A percentile compares a stretch with the other conserved stretches of the same genome.
Conservation (phyloP, 2,113 vertebrate genomes). For the Chionodraco myersi region DNA sequence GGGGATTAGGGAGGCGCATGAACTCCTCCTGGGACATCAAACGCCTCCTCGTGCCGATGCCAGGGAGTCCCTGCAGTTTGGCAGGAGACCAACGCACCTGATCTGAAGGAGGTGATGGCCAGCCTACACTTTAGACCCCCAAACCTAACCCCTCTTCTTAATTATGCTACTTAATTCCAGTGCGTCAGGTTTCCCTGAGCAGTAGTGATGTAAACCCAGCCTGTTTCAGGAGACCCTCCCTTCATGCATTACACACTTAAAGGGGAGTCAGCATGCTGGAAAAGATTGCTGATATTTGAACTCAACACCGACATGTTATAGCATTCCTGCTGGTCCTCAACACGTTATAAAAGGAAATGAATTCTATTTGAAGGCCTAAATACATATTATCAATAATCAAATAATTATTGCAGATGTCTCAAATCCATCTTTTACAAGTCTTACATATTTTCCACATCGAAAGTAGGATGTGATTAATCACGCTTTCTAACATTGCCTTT, state of each 20-base stretch:
- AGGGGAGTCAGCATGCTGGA: no score
- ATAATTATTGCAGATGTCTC: no score
- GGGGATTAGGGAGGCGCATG: conserved; percentile 56
- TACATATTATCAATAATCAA: no score
- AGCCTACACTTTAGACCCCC: conserved; percentile 30
- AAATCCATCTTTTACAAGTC: no score
- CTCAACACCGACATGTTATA: no score
- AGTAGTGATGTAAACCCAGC: conserved; percentile 3
- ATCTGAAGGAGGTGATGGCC: conserved; percentile 43
- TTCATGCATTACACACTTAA: background rate
- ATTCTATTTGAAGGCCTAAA: no score
- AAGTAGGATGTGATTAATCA: no score
- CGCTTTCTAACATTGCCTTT: no score
- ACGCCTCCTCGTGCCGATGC: conserved; percentile 23
- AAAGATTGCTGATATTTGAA: no score
- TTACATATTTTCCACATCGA: no score
- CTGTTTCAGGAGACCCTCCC: background rate
- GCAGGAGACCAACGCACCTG: conserved; percentile 50
- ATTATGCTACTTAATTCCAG: conserved; percentile 44
- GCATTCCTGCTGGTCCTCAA: no score
- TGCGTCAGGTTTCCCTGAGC: conserved; percentile 40
- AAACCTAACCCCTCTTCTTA: background rate
- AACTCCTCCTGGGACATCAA: conserved; percentile 65
- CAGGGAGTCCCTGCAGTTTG: conserved; percentile 45
- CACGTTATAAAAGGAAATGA: no score